Conservation (phyloP, 2,797 vertebrate genomes). For the Echeneis naucrates region DNA sequence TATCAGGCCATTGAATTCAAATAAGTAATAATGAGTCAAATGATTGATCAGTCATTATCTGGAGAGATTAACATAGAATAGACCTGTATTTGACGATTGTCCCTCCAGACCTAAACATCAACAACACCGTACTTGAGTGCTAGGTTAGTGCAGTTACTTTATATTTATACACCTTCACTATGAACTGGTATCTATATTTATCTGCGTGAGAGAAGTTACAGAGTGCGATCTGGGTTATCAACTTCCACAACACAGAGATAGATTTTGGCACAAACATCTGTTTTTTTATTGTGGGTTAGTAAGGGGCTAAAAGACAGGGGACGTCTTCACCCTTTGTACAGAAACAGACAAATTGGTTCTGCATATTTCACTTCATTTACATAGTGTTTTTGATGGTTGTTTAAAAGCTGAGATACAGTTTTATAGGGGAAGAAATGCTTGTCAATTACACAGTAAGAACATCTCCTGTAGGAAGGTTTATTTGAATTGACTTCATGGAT, state of each 20-base stretch:
- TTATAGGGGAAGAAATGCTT: conserved; percentile 6
- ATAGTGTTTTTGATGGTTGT: conserved; percentile 4
- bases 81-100: not conserved
- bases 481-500: conserved; percentile 11
- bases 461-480: not conserved
- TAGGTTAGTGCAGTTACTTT: not conserved
- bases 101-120: not conserved
- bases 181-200: not conserved
- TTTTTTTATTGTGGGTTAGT: conserved; percentile 2
- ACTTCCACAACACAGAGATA: not conserved
- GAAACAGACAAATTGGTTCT: not conserved
- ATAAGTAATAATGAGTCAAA: not conserved
- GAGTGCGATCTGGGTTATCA: conserved; percentile 11
- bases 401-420: conserved; percentile 1
- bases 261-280: conserved; percentile 4
- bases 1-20: not conserved
- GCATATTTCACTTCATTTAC: not conserved
- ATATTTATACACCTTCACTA: not conserved
- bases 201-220: conserved; percentile 16
- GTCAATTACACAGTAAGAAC: conserved; percentile 2
- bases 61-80: not conserved
- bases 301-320: not conserved
- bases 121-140: too few species aligned
- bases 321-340: not conserved
- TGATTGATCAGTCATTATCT: not conserved